phyloP scores from a whole-genome alignment of 2,797 vertebrate genomes.

The Borostomias antarcticus region DNA sequence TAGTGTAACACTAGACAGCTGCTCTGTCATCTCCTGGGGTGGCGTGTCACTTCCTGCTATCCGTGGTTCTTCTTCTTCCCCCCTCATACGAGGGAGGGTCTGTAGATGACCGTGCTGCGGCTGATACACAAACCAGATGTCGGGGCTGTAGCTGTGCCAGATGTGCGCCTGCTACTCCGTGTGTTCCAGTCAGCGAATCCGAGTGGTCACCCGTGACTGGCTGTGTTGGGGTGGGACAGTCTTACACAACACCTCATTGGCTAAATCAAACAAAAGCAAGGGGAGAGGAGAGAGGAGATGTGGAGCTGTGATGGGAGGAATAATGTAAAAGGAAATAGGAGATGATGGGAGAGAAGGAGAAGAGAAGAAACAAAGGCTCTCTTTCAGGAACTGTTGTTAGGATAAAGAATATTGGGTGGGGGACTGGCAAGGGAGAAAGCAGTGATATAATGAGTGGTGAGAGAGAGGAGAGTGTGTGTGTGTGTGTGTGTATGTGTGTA shows the following conservation, averaged over 20 bases:
- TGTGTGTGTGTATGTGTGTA: too few relatives aligned
- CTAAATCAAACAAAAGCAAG: constrained; percentile 63
- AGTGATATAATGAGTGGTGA: too few relatives aligned
- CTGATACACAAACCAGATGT: constrained; percentile 73
- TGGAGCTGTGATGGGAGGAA: neutral
- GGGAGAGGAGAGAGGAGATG: constrained; percentile 1
- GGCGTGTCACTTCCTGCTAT: too few relatives aligned
- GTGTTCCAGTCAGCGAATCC: constrained; percentile 72
- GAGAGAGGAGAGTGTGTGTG: too few relatives aligned
- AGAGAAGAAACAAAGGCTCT: neutral
- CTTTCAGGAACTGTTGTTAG: neutral
- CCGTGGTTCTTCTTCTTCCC: too few relatives aligned
- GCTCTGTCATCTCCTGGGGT: too few relatives aligned
- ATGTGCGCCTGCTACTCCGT: constrained; percentile 81
- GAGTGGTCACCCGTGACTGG: constrained; percentile 76
- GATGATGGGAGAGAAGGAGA: constrained; percentile 15
- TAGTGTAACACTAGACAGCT: too few relatives aligned
- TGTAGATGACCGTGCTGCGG: constrained; percentile 51
- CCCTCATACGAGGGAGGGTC: too few relatives aligned
- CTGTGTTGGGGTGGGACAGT: constrained; percentile 54
- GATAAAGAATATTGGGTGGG: too few relatives aligned
- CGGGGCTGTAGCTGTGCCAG: constrained; percentile 68
- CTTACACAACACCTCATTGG: constrained; percentile 54
- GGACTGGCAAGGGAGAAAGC: too few relatives aligned
- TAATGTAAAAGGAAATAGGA: neutral